These are phyloP conservation scores for Mesocricetus auratus DNA, from an alignment of 2,113 vertebrate species.

Conservation along the genomic window DNA sequence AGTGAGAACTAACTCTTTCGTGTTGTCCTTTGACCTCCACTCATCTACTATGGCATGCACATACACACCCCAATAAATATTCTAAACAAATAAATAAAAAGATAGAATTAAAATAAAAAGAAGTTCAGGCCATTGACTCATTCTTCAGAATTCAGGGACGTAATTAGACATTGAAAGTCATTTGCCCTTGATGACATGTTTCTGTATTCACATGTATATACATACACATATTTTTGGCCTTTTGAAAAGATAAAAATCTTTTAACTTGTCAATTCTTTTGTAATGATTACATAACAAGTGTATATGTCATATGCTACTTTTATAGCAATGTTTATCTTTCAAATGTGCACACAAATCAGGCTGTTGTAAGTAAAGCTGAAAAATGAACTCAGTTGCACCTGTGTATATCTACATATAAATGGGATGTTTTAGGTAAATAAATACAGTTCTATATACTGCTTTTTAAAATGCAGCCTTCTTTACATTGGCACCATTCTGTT, in stretches of 20 bases:
- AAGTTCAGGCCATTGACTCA: neutral
- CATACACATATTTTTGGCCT: neutral
- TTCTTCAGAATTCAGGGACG: neutral
- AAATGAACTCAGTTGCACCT: constrained; percentile 62
- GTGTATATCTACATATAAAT: constrained; percentile 60
- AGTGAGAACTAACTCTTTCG: neutral
- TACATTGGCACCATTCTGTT: constrained; percentile 43
- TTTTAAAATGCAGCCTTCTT: constrained; percentile 54
- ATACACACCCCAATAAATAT: neutral
- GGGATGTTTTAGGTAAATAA: constrained; percentile 69
- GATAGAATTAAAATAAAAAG: neutral
- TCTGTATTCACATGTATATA: neutral
- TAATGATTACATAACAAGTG: constrained; percentile 17
- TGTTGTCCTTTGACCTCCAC: neutral
- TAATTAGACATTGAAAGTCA: neutral
- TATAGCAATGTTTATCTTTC: constrained; percentile 59
- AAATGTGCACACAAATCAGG: constrained; percentile 40
- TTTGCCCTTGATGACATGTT: neutral
- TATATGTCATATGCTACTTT: constrained; percentile 33
- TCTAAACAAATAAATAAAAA: neutral
- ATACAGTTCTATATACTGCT: constrained; percentile 59
- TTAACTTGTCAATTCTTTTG: constrained; percentile 27
- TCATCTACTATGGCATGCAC: neutral
- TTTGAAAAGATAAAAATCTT: neutral
- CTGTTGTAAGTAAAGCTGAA: constrained; percentile 15